A percentile compares a stretch with the other conserved stretches of the same genome.
phyloP scores from a whole-genome alignment of 2,113 vertebrate species.

The Gnathonemus longibarbis region DNA sequence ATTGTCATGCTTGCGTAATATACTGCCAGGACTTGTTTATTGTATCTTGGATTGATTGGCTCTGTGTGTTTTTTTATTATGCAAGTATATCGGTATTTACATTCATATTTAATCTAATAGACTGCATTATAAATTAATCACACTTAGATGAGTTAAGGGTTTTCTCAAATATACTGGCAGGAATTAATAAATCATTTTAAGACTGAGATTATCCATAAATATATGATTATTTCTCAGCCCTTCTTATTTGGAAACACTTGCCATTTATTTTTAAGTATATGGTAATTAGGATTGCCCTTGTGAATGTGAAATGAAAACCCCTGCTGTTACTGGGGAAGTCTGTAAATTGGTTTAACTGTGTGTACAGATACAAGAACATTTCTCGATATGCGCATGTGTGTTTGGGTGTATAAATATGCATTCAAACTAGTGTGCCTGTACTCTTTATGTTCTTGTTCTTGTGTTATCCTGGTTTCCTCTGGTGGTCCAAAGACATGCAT shows the following conservation, averaged over 20 bases:
- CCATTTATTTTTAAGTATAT: not conserved
- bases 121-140: not conserved
- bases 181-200: conserved; percentile 1
- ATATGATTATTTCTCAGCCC: not conserved
- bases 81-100: not conserved
- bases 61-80: not conserved
- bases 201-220: not conserved
- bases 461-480: not conserved
- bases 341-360: not conserved
- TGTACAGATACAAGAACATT: not conserved
- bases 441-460: not conserved
- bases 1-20: not conserved
- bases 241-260: not conserved
- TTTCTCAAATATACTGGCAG: not conserved
- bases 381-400: not conserved
- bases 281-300: not conserved
- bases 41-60: not conserved
- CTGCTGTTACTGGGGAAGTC: not conserved
- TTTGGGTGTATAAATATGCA: not conserved
- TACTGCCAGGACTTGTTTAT: not conserved
- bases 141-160: not conserved
- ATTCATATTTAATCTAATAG: not conserved
- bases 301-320: not conserved
- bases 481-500: not conserved
- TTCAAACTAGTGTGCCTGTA: not conserved